Base-by-base conservation (phyloP, 2,888 invertebrate genomes). In the Scelioninae gen. 1 region DNA sequence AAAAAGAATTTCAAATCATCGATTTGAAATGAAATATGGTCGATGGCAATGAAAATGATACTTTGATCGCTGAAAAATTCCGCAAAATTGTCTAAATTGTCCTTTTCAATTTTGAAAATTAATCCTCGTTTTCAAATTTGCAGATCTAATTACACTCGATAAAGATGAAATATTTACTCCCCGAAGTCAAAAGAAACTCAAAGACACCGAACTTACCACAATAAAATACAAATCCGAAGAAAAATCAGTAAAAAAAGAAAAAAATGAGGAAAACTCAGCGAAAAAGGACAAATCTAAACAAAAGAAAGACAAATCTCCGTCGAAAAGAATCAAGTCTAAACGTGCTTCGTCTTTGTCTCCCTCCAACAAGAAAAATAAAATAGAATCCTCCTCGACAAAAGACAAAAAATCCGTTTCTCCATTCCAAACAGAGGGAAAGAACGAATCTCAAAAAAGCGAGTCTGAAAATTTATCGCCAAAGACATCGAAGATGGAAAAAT, bases 21-120 rank as follows among this genome's bases (percentile, higher is more conserved):
- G 66, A 23, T 31, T 47, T 38, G 11, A 63, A 78, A 65, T 55
- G 10, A 0, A 5, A 16, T 60, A 51, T 34, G 72, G 66, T 79
- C 15, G 79, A 79, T 66, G 79, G 72, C 79, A 31, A 66, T 79
- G 79, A 79, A 56, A 65, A 60, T 49, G 47, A 51, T 72, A 79
- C 79, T 79, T 79, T 79, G 79, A 79, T 79, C 79, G 32, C 79
- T 79, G 79, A 78, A 58, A 31, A 32, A 66, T 32, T 31, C 11
- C 9, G 5, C 1, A 38, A 47, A 13, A 32, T 3, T 31, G n/a
- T 32, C 8, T 5, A n/a, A 53, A 23, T 43, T 10, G n/a, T n/a
- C n/a, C n/a, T n/a, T n/a, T n/a, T n/a, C n/a, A n/a, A n/a, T n/a
- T n/a, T n/a, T n/a, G n/a, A n/a, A n/a, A 23, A 43, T 43, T 1